Percentiles rank a stretch among this genome's conserved stretches.
Conservation (phyloP, 2,888 invertebrate species). For the Sicus ferrugineus region DNA sequence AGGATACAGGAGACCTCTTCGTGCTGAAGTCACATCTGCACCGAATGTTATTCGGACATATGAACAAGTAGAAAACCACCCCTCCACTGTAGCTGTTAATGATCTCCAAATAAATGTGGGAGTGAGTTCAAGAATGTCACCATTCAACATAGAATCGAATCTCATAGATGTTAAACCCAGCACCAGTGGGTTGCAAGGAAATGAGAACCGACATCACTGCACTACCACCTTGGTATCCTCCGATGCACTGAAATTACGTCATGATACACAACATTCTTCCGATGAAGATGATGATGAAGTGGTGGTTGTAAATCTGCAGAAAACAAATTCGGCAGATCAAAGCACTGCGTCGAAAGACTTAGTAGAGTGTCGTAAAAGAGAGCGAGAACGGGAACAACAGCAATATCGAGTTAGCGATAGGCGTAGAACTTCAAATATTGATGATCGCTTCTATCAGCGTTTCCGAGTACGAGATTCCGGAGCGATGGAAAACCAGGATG, state of each 20-base stretch:
- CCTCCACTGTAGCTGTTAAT: too few relatives aligned
- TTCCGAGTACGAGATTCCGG: conserved; percentile 1
- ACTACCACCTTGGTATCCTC: neutral
- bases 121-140: conserved; percentile 20
- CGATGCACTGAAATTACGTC: neutral
- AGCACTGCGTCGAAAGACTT: conserved; percentile 23
- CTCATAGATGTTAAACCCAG: conserved; percentile 49
- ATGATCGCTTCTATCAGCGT: conserved; percentile 11
- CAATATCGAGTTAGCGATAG: conserved; percentile 35
- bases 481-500: neutral
- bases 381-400: conserved; percentile 37
- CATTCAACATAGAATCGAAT: conserved; percentile 21
- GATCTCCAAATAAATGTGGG: conserved; percentile 14
- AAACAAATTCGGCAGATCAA: conserved; percentile 8
- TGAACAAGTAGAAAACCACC: too few relatives aligned
- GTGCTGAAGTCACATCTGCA: conserved; percentile 54
- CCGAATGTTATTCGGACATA: conserved; percentile 53
- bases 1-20: too few relatives aligned
- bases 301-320: conserved; percentile 37
- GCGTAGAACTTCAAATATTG: conserved; percentile 34
- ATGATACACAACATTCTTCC: too few relatives aligned
- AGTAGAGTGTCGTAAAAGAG: conserved; percentile 35
- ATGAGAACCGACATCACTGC: conserved; percentile 6
- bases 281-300: conserved; percentile 39
- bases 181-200: conserved; percentile 51